These are phyloP conservation scores for Drosophila yooni DNA, from an alignment of 2,888 invertebrate species.

Conservation along the genomic window DNA sequence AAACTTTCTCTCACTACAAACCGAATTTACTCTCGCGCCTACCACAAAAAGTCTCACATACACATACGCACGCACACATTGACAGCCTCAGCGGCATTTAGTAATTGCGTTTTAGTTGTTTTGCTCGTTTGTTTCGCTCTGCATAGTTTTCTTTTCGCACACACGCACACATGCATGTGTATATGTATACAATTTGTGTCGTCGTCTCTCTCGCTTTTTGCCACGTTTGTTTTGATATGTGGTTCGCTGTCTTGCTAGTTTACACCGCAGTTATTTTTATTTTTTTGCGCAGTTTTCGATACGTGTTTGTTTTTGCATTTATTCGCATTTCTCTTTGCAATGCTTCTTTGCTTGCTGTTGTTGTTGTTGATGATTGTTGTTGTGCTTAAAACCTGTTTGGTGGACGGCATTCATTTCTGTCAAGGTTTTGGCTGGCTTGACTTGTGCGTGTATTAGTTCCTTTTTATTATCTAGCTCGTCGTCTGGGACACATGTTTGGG, in stretches of 20 bases:
- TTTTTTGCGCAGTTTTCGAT: slow-evolving; percentile 38
- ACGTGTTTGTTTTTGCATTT: slow-evolving; percentile 34
- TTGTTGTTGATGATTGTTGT: slow-evolving; percentile 30
- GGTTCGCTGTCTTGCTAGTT: slow-evolving; percentile 57
- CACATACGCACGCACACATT: slow-evolving; percentile 14
- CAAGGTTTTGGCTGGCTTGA: slow-evolving; percentile 55
- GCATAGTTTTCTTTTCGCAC: slow-evolving; percentile 51
- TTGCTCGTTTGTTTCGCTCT: slow-evolving; percentile 73
- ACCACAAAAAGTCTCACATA: slow-evolving; percentile 12
- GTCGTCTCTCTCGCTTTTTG: slow-evolving; percentile 30
- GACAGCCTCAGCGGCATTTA: slow-evolving; percentile 23
- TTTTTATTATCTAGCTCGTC: slow-evolving; percentile 31
- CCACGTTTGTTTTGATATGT: slow-evolving; percentile 65
- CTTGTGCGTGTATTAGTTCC: slow-evolving; percentile 36
- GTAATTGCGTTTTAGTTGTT: slow-evolving; percentile 78
- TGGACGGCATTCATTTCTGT: slow-evolving; percentile 43
- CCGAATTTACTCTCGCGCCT: slow-evolving; percentile 10
- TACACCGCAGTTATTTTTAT: slow-evolving; percentile 41
- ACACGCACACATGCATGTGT: neutral
- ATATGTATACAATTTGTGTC: neutral
- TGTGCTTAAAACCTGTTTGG: slow-evolving; percentile 67
- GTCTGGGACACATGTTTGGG: slow-evolving; percentile 52
- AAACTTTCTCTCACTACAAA: slow-evolving; percentile 35
- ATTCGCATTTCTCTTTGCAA: slow-evolving; percentile 64
- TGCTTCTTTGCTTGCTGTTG: slow-evolving; percentile 32